phyloP scores from a whole-genome alignment of 2,888 invertebrate species.

The Deilephila porcellus region DNA sequence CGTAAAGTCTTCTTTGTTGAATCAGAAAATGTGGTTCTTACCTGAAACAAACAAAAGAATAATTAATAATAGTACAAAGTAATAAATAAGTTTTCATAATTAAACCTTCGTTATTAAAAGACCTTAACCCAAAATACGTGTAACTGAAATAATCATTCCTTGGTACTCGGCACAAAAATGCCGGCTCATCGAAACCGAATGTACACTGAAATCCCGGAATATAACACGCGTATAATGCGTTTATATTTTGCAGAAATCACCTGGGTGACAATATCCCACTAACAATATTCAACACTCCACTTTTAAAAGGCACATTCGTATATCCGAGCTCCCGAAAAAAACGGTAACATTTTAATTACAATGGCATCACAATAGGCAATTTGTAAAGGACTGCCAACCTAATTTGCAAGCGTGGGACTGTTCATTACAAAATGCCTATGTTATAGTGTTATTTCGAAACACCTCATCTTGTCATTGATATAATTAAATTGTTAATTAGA shows the following conservation, averaged over 20 bases:
- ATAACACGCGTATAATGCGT: no score
- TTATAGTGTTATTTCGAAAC: constrained; percentile 2
- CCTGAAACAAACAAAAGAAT: constrained; percentile 10
- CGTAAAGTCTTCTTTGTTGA: background rate
- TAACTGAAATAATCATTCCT: no score
- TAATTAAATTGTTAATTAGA: constrained; percentile 21
- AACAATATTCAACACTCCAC: background rate
- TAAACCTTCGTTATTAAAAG: no score
- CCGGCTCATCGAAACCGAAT: no score
- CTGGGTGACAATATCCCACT: background rate
- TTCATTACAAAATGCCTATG: background rate
- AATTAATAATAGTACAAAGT: background rate
- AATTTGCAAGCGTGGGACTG: constrained; percentile 6
- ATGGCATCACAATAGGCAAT: constrained; percentile 14
- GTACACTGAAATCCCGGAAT: no score
- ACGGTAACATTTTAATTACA: background rate
- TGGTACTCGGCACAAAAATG: no score
- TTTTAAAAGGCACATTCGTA: background rate
- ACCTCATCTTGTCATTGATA: background rate
- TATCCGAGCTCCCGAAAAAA: background rate
- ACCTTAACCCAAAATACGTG: no score
- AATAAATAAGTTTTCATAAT: no score
- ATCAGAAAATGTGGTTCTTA: constrained; percentile 7
- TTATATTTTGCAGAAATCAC: no score
- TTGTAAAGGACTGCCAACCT: background rate